A percentile compares a stretch with the other conserved stretches of the same genome.
Conservation (phyloP, 2,113 vertebrate species). For the Physeter macrocephalus region DNA sequence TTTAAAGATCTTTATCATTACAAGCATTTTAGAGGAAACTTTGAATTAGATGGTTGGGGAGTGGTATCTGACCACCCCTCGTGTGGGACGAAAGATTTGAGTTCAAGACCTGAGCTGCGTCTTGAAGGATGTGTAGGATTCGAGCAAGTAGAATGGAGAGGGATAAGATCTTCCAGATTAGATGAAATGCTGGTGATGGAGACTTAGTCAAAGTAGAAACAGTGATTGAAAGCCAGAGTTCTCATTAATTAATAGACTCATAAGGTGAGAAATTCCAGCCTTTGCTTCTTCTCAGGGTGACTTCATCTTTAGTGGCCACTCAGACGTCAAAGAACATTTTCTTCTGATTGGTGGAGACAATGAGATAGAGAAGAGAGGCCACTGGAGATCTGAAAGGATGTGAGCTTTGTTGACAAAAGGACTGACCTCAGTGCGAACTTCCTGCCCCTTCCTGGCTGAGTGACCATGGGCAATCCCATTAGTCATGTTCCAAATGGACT, state of each 20-base stretch:
- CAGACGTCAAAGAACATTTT: not conserved
- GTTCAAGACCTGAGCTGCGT: not conserved
- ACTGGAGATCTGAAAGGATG: not conserved
- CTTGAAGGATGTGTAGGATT: not conserved
- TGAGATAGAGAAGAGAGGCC: not conserved
- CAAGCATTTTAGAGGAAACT: conserved; percentile 45
- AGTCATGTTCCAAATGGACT: not conserved
- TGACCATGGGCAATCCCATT: not conserved
- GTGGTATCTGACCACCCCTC: not conserved
- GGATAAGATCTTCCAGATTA: not conserved
- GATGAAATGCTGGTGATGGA: not conserved
- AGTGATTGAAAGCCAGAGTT: not conserved
- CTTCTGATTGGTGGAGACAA: not conserved
- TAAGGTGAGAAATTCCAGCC: not conserved
- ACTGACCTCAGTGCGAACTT: not conserved
- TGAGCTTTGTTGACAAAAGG: not conserved
- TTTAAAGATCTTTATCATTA: conserved; percentile 44
- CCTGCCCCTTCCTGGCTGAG: not conserved
- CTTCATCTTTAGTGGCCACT: not conserved
- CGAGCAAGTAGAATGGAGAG: not conserved
- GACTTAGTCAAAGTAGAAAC: not conserved
- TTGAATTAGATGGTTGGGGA: not conserved
- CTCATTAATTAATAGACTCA: not conserved
- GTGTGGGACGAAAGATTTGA: not conserved
- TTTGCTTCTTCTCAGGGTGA: not conserved